Conservation (phyloP, 35 echinoderm and acorn worm genomes). For the Patiria miniata region DNA sequence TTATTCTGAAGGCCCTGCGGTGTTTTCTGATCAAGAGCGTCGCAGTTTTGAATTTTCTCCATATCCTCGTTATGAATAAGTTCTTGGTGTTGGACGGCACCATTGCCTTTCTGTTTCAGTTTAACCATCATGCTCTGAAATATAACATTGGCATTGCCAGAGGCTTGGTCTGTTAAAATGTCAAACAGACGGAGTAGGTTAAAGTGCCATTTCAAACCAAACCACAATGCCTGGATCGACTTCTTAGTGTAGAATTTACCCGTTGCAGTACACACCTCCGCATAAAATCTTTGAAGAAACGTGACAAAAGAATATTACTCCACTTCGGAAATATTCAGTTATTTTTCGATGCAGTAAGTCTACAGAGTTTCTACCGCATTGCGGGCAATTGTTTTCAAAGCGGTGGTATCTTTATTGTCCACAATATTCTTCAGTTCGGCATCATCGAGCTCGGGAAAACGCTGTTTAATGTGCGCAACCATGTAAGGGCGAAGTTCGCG, state of each 20-base stretch:
- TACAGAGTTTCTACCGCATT: neutral
- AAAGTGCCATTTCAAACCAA: constrained; percentile 43
- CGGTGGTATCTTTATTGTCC: constrained; percentile 1
- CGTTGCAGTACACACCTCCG: constrained; percentile 22
- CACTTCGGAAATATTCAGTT: neutral
- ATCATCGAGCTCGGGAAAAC: neutral
- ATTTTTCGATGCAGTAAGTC: neutral
- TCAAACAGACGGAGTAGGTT: neutral
- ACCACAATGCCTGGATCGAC: constrained; percentile 2
- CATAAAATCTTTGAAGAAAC: constrained; percentile 1
- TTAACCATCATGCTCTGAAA: constrained; percentile 23
- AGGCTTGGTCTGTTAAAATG: constrained; percentile 26
- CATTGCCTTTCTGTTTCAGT: constrained; percentile 34
- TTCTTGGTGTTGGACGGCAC: constrained; percentile 24
- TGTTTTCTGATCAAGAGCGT: constrained; percentile 44
- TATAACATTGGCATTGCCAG: constrained; percentile 21
- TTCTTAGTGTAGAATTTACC: constrained; percentile 40
- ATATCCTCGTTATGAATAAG: constrained; percentile 45
- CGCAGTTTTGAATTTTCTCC: constrained; percentile 38
- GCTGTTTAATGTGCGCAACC: neutral
- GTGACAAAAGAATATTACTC: neutral
- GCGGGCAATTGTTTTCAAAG: neutral
- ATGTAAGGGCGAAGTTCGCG: neutral
- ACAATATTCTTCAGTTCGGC: neutral
- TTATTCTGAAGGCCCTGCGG: constrained; percentile 51